Percentiles rank a stretch among this genome's conserved stretches.
Conservation (phyloP, 2,888 invertebrate species). For the Mythimna impura region DNA sequence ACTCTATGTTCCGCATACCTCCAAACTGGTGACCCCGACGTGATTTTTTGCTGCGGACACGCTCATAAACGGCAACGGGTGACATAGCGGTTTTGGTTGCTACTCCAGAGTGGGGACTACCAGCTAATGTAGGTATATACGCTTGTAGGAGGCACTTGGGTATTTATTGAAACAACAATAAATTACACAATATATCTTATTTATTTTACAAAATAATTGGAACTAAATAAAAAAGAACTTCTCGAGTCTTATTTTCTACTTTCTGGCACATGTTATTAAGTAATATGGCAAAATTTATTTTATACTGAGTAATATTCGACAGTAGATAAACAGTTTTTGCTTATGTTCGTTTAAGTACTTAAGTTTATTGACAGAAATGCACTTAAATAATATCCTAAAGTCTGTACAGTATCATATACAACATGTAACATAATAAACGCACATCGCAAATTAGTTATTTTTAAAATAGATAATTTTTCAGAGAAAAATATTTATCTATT, state of each 20-base stretch:
- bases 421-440: too few species aligned
- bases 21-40: too few species aligned
- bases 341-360: neutral
- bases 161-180: slow-evolving; percentile 17
- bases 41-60: too few species aligned
- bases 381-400: slow-evolving; percentile 62
- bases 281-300: slow-evolving; percentile 51
- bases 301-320: neutral
- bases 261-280: slow-evolving; percentile 57
- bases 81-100: too few species aligned
- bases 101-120: too few species aligned
- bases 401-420: slow-evolving; percentile 53
- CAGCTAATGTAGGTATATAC: too few species aligned
- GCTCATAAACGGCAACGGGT: too few species aligned
- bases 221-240: slow-evolving; percentile 45
- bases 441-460: too few species aligned
- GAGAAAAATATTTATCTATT: too few species aligned
- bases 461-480: too few species aligned
- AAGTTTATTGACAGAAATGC: slow-evolving; percentile 23
- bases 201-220: slow-evolving; percentile 68
- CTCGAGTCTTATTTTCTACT: slow-evolving; percentile 44
- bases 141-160: neutral
- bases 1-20: too few species aligned
- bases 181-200: slow-evolving; percentile 29
- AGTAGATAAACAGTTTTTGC: slow-evolving; percentile 16